Evolutionary conservation across 2,797 vertebrate genomes (phyloP), one percentile per base, ranked within the genome.

Genomic region (Miichthys miiuy): DNA sequence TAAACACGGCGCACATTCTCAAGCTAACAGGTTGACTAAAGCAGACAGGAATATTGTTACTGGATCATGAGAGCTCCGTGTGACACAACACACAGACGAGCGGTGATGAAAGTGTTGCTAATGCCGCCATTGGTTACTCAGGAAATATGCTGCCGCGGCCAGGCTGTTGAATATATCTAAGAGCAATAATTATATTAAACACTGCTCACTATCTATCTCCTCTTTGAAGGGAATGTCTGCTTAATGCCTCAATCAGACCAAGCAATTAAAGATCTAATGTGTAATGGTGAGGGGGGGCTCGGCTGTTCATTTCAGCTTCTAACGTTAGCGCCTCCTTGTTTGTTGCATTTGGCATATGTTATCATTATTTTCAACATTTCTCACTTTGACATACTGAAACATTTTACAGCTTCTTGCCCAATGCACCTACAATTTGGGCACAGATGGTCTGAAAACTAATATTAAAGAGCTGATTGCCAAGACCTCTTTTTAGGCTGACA

Each of bases 361-460:
- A 61, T 62, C 58, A 65, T 54, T 62, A 68, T 70, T 77, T 86
- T 62, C 60, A 30, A 34, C 50, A 79, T 74, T 74, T 76, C 80
- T 88, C 74, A 82, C 72, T 76, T 42, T 77, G 70, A 85, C 75
- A 75, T 72, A 42, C 47, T 74, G 71, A 64, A 64, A 51, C 72
- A 79, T 72, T 44, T 75, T 61, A 48, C 76, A 75, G 68, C 57
- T 81, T 75, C 80, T 60, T 52, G 55, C 71, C 62, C 60, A 52
- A 42, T 20, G 71, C 6, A 61, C 65, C 72, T 56, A 68, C 54
- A 77, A 41, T 79, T 56, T 47, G 27, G 71, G 41, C 79, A 70
- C 70, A 88, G 76, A 84, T 80, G 76, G 83, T 75, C 79, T 74
- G 56, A 72, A 67, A 81, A 71, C 38, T 72, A 50, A 79, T 72